Conservation (phyloP, 1,140 invertebrate species). For the Drosophila virilis region DNA sequence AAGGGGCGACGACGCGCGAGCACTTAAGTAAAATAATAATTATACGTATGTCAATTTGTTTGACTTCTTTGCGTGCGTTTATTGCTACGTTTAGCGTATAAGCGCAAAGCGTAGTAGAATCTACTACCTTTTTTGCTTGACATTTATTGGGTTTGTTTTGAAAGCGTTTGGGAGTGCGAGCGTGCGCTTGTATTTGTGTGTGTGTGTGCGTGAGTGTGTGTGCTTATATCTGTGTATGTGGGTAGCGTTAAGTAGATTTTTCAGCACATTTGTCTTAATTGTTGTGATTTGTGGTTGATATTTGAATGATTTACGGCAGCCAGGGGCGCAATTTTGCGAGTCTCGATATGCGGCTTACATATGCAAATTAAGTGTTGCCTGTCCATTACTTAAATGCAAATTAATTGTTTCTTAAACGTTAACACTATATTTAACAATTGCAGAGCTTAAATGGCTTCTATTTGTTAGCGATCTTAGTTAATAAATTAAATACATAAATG, state of each 20-base stretch:
- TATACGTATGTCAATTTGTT: constrained; percentile 84
- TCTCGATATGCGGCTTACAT: constrained; percentile 26
- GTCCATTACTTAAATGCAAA: constrained; percentile 47
- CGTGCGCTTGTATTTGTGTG: constrained; percentile 29
- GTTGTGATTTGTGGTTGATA: constrained; percentile 82
- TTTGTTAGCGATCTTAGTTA: constrained; percentile 11
- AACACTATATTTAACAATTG: constrained; percentile 25
- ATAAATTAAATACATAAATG: constrained; percentile 36
- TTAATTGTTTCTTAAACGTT: constrained; percentile 71
- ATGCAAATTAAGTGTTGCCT: constrained; percentile 42
- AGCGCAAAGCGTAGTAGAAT: constrained; percentile 53
- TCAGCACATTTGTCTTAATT: constrained; percentile 83
- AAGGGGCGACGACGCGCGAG: constrained; percentile 80
- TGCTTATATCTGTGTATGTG: constrained; percentile 30
- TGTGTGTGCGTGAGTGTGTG: constrained; percentile 36
- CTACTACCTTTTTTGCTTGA: constrained; percentile 58
- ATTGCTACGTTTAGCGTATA: constrained; percentile 45
- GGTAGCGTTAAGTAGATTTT: constrained; percentile 80
- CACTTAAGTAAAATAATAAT: constrained; percentile 84
- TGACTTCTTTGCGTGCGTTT: constrained; percentile 72
- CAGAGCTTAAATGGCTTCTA: background rate
- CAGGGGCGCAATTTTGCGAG: constrained; percentile 41
- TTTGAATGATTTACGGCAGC: constrained; percentile 76
- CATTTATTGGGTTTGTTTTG: constrained; percentile 80
- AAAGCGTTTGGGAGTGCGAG: constrained; percentile 58